These are phyloP conservation scores for Busseola fusca DNA, from an alignment of 2,888 invertebrate genomes.

Conservation along the genomic window DNA sequence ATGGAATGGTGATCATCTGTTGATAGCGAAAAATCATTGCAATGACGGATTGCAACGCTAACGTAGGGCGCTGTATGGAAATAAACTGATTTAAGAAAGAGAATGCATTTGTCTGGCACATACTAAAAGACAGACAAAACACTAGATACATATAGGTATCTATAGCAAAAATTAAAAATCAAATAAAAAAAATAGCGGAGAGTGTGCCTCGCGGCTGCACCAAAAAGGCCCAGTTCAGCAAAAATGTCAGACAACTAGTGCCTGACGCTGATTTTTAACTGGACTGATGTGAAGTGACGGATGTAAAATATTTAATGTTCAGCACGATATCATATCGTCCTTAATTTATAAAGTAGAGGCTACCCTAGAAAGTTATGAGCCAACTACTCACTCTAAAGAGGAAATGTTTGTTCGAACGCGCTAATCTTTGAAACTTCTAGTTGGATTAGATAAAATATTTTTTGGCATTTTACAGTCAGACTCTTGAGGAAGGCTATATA, in stretches of 20 bases:
- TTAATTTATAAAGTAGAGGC: conserved; percentile 1
- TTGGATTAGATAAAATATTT: background rate
- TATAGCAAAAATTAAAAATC: no score
- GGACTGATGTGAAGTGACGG: no score
- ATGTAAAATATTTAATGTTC: no score
- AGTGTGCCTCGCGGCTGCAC: no score
- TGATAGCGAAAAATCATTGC: background rate
- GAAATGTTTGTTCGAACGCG: background rate
- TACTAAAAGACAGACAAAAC: no score
- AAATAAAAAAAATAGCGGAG: no score
- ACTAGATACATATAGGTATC: no score
- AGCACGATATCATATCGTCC: background rate
- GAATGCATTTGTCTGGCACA: no score
- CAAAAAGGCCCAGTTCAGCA: no score
- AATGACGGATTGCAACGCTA: background rate
- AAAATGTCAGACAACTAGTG: no score
- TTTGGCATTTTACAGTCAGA: background rate
- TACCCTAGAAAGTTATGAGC: background rate
- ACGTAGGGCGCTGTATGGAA: background rate
- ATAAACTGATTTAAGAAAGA: background rate
- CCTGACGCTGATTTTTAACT: no score
- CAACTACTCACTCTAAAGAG: background rate
- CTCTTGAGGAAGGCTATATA: background rate
- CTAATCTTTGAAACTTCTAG: background rate
- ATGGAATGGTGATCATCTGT: background rate